phyloP scores from a whole-genome alignment of 2,113 vertebrate species.

The Thymallus thymallus region DNA sequence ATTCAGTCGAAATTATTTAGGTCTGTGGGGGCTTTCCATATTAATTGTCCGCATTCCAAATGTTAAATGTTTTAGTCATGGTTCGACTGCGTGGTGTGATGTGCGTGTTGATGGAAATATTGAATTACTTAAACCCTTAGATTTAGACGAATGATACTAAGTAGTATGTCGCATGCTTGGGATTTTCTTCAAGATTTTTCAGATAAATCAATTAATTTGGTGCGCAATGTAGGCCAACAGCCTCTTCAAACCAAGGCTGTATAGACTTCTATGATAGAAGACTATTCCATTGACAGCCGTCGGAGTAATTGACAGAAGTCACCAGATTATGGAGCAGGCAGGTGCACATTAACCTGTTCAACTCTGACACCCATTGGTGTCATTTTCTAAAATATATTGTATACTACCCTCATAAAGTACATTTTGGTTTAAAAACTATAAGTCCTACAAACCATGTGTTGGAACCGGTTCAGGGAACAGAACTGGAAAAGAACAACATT shows the following conservation, averaged over 20 bases:
- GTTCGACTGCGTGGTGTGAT: conserved; percentile 9
- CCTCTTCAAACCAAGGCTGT: neutral
- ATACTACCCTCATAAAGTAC: no score
- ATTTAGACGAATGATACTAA: neutral
- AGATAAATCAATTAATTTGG: neutral
- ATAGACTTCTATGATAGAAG: neutral
- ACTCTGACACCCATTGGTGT: no score
- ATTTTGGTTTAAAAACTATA: no score
- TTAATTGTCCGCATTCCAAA: conserved; percentile 5
- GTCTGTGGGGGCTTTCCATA: conserved; percentile 34
- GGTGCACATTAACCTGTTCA: conserved; percentile 23
- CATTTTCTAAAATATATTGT: no score
- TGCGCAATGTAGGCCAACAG: neutral
- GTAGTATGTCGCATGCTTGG: neutral
- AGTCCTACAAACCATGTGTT: no score
- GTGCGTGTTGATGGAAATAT: conserved; percentile 7
- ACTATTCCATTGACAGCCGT: neutral
- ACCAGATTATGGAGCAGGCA: conserved; percentile 28
- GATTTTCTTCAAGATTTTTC: neutral
- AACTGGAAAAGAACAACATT: no score
- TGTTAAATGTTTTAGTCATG: conserved; percentile 30
- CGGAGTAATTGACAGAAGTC: neutral
- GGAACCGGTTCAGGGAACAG: no score
- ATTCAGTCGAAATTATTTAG: neutral
- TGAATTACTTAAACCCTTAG: conserved; percentile 11